Conservation (phyloP, 92 coral and sea anemone species). For the Zoanthus gigantus region DNA sequence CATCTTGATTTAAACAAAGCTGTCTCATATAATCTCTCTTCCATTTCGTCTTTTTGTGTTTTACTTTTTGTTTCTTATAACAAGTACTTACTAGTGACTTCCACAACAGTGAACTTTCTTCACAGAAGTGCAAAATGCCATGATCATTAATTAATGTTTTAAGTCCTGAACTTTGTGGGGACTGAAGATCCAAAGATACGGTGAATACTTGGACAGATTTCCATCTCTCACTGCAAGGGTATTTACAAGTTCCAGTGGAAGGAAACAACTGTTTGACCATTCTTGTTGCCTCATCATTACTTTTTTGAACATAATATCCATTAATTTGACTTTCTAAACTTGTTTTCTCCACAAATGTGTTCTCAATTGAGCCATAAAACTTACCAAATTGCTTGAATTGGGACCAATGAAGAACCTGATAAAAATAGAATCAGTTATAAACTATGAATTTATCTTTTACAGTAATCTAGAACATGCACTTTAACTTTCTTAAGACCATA, state of each 20-base stretch:
- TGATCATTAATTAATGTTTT: background rate
- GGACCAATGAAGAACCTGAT: slow-evolving; percentile 67
- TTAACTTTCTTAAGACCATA: no score
- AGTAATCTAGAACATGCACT: no score
- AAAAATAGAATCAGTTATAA: background rate
- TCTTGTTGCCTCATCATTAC: slow-evolving; percentile 3
- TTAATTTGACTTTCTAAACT: background rate
- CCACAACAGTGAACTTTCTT: slow-evolving; percentile 4
- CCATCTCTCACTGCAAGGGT: slow-evolving; percentile 18
- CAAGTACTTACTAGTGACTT: slow-evolving; percentile 9
- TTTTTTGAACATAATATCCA: background rate
- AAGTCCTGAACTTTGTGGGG: background rate
- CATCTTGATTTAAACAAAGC: slow-evolving; percentile 14
- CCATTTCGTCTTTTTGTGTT: slow-evolving; percentile 17
- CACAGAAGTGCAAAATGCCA: background rate
- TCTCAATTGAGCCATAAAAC: background rate
- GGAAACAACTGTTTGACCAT: background rate
- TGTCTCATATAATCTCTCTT: slow-evolving; percentile 27
- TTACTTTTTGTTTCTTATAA: slow-evolving; percentile 7
- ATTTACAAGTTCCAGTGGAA: background rate
- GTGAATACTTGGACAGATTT: background rate
- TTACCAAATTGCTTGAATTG: slow-evolving; percentile 72
- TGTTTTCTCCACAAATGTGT: slow-evolving; percentile 12
- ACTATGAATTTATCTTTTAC: background rate
- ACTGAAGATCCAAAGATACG: background rate